phyloP scores from a whole-genome alignment of 2,888 invertebrate genomes.

The Crossocerus cetratus region DNA sequence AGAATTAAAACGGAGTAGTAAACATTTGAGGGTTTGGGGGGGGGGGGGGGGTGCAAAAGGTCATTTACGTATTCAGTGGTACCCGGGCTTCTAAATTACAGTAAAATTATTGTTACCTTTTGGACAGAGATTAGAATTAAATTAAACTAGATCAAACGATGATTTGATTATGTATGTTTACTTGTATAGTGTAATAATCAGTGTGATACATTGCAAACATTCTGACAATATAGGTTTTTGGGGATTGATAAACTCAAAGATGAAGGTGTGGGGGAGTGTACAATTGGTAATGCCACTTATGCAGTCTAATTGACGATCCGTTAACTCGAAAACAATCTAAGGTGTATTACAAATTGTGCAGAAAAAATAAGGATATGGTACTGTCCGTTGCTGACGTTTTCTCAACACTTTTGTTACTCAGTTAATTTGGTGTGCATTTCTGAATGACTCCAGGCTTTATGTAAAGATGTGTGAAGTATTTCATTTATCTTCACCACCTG shows the following conservation, averaged over 20 bases:
- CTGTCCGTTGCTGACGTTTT: constrained; percentile 28
- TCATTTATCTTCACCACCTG: constrained; percentile 13
- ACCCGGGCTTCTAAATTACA: no score
- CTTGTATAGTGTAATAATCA: constrained; percentile 35
- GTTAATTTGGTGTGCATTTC: constrained; percentile 35
- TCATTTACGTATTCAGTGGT: no score
- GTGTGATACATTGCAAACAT: constrained; percentile 40
- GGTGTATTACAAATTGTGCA: constrained; percentile 20
- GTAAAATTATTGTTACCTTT: no score
- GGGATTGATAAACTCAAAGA: background rate
- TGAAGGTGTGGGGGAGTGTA: constrained; percentile 6
- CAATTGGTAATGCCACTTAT: constrained; percentile 10
- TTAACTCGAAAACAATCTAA: constrained; percentile 19
- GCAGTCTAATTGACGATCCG: constrained; percentile 10
- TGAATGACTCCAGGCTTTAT: constrained; percentile 25
- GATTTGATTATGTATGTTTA: no score
- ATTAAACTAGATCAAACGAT: no score
- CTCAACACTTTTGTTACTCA: constrained; percentile 39
- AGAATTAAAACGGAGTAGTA: no score
- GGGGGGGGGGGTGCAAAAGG: no score
- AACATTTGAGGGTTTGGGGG: no score
- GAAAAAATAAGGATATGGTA: constrained; percentile 23
- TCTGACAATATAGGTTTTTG: constrained; percentile 22
- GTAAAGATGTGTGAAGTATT: constrained; percentile 29
- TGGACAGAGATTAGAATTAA: no score